Conservation (phyloP, 2,113 vertebrate species). For the Ornithorhynchus anatinus region DNA sequence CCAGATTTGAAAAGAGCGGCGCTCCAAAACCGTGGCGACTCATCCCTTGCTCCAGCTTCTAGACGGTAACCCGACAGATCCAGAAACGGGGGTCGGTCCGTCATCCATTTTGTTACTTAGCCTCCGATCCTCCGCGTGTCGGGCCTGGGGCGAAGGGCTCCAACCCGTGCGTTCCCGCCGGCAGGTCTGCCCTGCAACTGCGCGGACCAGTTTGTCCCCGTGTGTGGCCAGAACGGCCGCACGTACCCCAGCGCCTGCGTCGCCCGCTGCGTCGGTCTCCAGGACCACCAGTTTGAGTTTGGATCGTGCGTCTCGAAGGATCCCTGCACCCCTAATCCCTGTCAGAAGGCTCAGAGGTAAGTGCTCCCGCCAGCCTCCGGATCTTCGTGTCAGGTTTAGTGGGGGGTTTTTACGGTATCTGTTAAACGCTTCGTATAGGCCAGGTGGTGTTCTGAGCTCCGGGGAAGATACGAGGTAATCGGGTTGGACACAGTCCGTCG, state of each 20-base stretch:
- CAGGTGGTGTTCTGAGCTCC: too few species aligned
- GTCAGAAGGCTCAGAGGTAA: constrained; percentile 89
- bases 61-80: not conserved
- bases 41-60: not conserved
- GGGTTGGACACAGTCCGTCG: too few species aligned
- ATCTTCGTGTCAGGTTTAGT: too few species aligned
- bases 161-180: too few species aligned
- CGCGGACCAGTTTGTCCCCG: constrained; percentile 90
- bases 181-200: constrained; percentile 93
- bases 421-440: too few species aligned
- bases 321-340: constrained; percentile 85
- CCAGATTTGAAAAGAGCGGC: too few species aligned
- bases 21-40: not conserved
- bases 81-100: not conserved
- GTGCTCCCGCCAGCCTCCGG: too few species aligned
- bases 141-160: too few species aligned
- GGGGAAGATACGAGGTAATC: too few species aligned
- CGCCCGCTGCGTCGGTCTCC: constrained; percentile 91
- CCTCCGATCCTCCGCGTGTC: too few species aligned
- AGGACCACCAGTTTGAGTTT: constrained; percentile 90
- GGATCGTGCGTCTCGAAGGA: constrained; percentile 85
- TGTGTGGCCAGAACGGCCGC: constrained; percentile 92
- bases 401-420: too few species aligned
- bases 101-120: too few species aligned
- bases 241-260: constrained; percentile 94